Evolutionary conservation across 2,888 invertebrate genomes (phyloP), one percentile per base, ranked within the genome.

Genomic region (Ectemnius cavifrons): DNA sequence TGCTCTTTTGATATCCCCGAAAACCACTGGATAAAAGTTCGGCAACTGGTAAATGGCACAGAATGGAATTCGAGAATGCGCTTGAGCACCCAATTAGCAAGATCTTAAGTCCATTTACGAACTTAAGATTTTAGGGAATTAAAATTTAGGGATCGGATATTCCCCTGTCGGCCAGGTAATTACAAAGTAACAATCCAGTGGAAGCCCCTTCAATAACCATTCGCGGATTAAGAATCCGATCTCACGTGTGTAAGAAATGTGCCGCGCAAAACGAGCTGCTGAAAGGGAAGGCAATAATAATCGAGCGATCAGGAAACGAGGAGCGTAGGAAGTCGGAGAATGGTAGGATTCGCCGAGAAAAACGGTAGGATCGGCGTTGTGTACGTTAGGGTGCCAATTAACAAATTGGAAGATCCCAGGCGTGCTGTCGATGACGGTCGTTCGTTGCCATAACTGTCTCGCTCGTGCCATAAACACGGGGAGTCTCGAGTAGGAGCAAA

Each of bases 361-460:
- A 52, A 52, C 14, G 52, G 63, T 71, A 69, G 62, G 72, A 46
- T 67, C 37, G 68, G 57, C 67, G 71, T 57, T 67, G 8, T 52
- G 37, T 37, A 80, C 52, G 81, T 78, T 79, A 78, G 81, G 77
- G 82, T 83, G 88, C 86, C 87, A 87, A 89, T 88, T 88, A 88
- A 88, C 86, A 88, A 88, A 88, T 89, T 85, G 84, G 85, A 77
- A 84, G 81, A 75, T 70, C 77, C 37, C 78, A 64, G 63, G 68
- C 37, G 78, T 77, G 74, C 71, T 76, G 73, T 68, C 79, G 78
- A 79, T 79, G 87, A 86, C 84, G 86, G 84, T 84, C 86, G 87
- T 88, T 84, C 85, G 78, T 86, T 86, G 87, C 86, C 87, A 86
- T 88, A 88, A 89, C 87, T 85, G 88, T 88, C 88, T 81, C 71